These are phyloP conservation scores for Capitulum mitella DNA, from an alignment of 2,888 invertebrate species.

Conservation along the genomic window DNA sequence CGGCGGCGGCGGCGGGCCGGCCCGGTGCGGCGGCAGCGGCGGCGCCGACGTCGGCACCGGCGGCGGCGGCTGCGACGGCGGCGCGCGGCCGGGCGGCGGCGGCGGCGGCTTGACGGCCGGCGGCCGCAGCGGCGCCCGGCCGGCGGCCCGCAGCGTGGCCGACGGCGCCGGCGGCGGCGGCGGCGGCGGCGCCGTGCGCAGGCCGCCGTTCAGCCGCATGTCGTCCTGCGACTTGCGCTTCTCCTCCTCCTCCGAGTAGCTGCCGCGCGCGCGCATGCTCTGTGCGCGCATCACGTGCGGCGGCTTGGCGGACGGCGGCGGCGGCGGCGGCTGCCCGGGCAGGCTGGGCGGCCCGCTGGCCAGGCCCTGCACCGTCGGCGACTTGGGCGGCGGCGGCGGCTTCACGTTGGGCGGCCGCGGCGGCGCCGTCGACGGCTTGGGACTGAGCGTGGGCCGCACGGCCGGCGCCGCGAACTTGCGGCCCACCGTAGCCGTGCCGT, in stretches of 20 bases:
- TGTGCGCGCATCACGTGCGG: constrained; percentile 14
- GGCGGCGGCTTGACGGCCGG: constrained; percentile 4
- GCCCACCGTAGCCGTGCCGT: constrained; percentile 7
- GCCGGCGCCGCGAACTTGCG: neutral
- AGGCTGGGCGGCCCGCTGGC: constrained; percentile 4
- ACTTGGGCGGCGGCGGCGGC: constrained; percentile 22
- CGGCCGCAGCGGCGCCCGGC: constrained; percentile 7
- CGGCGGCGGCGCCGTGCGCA: constrained; percentile 18
- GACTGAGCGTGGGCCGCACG: neutral
- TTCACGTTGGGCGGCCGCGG: neutral
- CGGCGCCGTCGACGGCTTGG: neutral
- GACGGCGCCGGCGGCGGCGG: constrained; percentile 12
- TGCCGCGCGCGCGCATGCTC: constrained; percentile 13
- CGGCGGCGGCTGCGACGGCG: constrained; percentile 21
- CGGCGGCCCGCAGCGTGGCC: neutral
- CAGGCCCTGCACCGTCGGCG: neutral
- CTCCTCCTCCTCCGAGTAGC: neutral
- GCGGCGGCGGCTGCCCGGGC: constrained; percentile 18
- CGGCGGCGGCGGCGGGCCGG: constrained; percentile 15
- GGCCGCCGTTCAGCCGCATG: neutral
- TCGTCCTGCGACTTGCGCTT: constrained; percentile 13
- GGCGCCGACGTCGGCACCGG: neutral
- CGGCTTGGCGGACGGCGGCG: constrained; percentile 1
- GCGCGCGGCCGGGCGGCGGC: neutral
- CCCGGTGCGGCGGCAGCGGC: constrained; percentile 18